Percentiles rank a stretch among this genome's conserved stretches.
phyloP scores from a whole-genome alignment of 1,140 invertebrate species.

The Drosophila oshimai region DNA sequence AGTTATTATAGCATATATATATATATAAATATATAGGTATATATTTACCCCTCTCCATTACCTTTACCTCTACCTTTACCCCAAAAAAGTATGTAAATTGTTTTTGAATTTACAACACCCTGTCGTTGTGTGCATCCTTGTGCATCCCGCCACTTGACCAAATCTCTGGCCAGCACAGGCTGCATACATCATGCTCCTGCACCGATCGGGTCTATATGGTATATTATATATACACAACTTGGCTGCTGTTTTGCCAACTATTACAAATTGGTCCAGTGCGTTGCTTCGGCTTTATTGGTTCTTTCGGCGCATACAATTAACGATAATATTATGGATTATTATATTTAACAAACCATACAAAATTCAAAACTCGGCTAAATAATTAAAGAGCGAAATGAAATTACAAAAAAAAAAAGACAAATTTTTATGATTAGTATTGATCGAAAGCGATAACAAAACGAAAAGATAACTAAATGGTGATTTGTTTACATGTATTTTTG shows the following conservation, averaged over 20 bases:
- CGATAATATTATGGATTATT: constrained; percentile 19
- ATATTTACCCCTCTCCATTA: neutral
- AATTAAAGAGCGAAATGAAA: constrained; percentile 4
- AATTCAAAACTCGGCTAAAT: constrained; percentile 36
- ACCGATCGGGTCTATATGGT: constrained; percentile 2
- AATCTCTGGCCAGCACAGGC: neutral
- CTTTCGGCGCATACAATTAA: constrained; percentile 36
- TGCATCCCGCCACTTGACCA: neutral
- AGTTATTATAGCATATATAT: constrained; percentile 41
- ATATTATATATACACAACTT: constrained; percentile 39
- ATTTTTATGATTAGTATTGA: constrained; percentile 36
- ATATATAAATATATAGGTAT: constrained; percentile 9
- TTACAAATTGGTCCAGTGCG: constrained; percentile 61
- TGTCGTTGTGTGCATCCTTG: neutral
- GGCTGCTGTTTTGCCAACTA: constrained; percentile 30
- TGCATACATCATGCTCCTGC: neutral
- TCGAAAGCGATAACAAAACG: constrained; percentile 5
- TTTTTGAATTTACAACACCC: constrained; percentile 62
- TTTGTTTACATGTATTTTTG: constrained; percentile 62
- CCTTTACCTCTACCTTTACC: neutral
- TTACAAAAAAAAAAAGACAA: neutral
- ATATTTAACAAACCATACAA: constrained; percentile 11
- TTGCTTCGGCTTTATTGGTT: constrained; percentile 74
- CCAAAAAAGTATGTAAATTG: constrained; percentile 38
- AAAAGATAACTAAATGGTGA: constrained; percentile 50